Evolutionary conservation across 2,888 invertebrate genomes (phyloP), one percentile per base, ranked within the genome.

Genomic region (Drosophila phalerata): DNA sequence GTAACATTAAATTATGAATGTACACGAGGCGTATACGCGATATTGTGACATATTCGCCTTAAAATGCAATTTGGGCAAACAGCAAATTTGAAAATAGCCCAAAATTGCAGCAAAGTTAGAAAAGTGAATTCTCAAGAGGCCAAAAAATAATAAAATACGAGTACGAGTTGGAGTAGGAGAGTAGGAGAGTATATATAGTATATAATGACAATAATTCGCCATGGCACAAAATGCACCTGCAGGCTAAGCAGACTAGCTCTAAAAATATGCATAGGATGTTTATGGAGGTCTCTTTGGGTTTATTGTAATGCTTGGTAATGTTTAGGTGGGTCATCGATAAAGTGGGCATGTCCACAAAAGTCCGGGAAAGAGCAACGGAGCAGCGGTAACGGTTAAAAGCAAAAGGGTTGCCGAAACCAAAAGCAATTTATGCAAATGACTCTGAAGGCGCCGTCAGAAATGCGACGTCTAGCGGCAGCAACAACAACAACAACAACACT

Each of bases 141-240:
- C 28, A 37, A 17, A 40, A 52, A 51, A 42, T 49, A 64, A 13
- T 5, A 13, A 5, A 28, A 5, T 5, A 28, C 55, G 70, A 77
- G 11, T 28, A 69, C 71, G 69, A 69, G 71, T 67, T 9, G 9
- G 11, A 19, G 66, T 72, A 73, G 58, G 53, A 28, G 30, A 30
- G 47, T 34, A n/a, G n/a, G n/a, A n/a, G n/a, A n/a, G n/a, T n/a
- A n/a, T n/a, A 22, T 22, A 48, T 71, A 57, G 43, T 64, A 71
- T 79, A 75, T 87, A 90, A 88, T 89, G 85, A 90, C 77, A 88
- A 88, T 90, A 90, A 88, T 88, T 88, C 85, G 80, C 66, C 69
- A 78, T 72, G 81, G 66, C 69, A 82, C 73, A 77, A 89, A 89
- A 81, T 88, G 74, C 87, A 88, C 90, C 87, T 88, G 90, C 87